Conservation (phyloP, 2,113 vertebrate species). For the Tachuris rubrigastra region DNA sequence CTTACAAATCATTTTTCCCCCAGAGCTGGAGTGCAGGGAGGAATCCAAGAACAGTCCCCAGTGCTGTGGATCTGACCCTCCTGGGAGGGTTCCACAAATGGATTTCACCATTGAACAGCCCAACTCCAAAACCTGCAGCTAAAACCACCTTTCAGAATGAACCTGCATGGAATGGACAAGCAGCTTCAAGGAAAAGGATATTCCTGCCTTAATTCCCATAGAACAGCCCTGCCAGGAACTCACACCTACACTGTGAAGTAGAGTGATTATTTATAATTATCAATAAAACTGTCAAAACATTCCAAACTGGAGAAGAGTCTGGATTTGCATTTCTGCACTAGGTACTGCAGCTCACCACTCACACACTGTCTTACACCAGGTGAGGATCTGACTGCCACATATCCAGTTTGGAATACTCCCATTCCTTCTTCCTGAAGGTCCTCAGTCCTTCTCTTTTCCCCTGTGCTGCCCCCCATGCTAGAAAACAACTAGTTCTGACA, state of each 20-base stretch:
- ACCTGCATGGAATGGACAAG: no score
- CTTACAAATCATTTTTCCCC: background rate
- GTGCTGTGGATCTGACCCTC: rapidly evolving
- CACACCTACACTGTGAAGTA: background rate
- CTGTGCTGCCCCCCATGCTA: background rate
- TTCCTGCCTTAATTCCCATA: background rate
- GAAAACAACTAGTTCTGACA: no score
- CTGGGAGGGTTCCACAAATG: background rate
- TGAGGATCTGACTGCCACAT: background rate
- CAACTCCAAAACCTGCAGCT: background rate
- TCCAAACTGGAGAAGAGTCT: no score
- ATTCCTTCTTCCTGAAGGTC: background rate
- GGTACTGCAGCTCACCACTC: background rate
- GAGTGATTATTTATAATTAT: rapidly evolving
- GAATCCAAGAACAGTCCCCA: background rate
- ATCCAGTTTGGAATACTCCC: background rate
- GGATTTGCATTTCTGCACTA: background rate
- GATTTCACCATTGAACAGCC: background rate
- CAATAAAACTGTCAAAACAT: background rate
- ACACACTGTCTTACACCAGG: background rate
- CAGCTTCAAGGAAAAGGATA: background rate
- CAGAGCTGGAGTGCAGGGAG: background rate
- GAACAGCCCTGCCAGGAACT: background rate
- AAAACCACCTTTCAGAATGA: background rate
- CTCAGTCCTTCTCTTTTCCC: background rate